Percentiles rank a stretch among this genome's conserved stretches.
These are phyloP conservation scores for Piliocolobus tephrosceles DNA, from an alignment of 2,113 vertebrate genomes.

Conservation along the genomic window DNA sequence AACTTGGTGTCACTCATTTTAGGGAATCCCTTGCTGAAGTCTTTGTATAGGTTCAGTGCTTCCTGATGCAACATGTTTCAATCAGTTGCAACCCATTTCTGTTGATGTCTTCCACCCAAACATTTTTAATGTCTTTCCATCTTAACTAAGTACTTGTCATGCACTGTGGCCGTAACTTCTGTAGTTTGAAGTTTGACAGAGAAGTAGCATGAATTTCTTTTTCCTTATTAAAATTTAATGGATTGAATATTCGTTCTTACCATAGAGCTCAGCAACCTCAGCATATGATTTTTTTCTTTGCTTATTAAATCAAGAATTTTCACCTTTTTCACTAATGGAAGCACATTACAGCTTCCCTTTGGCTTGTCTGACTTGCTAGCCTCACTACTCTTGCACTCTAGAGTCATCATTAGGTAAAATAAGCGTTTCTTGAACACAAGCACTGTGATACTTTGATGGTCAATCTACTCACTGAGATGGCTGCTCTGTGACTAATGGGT, in stretches of 20 bases:
- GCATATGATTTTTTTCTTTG: neutral
- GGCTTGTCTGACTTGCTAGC: neutral
- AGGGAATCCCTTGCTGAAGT: neutral
- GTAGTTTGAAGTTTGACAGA: neutral
- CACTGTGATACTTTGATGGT: neutral
- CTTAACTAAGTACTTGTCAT: neutral
- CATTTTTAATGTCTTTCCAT: neutral
- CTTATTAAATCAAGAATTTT: neutral
- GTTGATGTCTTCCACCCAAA: neutral
- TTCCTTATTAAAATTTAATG: neutral
- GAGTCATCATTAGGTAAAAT: neutral
- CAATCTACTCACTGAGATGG: neutral
- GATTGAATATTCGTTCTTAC: neutral
- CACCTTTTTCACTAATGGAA: neutral
- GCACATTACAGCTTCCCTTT: neutral
- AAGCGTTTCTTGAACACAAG: neutral
- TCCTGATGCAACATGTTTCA: neutral
- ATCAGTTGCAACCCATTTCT: neutral
- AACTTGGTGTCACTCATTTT: neutral
- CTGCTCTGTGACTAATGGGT: neutral
- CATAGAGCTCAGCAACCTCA: neutral
- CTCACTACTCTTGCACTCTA: neutral
- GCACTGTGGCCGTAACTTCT: neutral
- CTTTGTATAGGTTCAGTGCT: neutral
- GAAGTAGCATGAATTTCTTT: neutral